Evolutionary conservation across 2,888 invertebrate genomes (phyloP), one percentile per base, ranked within the genome.

Genomic region (Chironomus tentans): DNA sequence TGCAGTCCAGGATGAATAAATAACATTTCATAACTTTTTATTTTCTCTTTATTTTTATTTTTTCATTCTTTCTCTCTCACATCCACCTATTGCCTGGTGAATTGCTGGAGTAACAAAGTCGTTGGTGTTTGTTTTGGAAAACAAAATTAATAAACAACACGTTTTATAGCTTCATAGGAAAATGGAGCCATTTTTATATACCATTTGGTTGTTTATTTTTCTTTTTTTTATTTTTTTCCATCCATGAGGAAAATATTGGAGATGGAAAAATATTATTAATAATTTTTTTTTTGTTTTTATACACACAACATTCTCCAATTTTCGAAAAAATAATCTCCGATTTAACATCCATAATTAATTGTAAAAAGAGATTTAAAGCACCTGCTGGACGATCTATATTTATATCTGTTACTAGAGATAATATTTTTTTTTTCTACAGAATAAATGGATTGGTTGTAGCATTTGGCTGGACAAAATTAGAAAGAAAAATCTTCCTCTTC

Each of bases 71-170:
- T 56, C 65, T 21, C 24, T 13, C 65, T 21, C 13, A 22, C 65
- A 24, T 15, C 18, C 56, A 56, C 18, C 56, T 15, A 56, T 56
- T 56, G 15, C 18, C 56, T 18, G 18, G 56, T 56, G 15, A 56
- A 38, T 38, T 38, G 38, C 38, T 38, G 38, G 10, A 18, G 65
- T 6, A 65, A 71, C 71, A 72, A 62, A 72, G 72, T 62, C 72
- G 72, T 72, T 72, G 61, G 50, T 72, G 72, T 72, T 72, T 72
- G 72, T 72, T 72, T 72, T 72, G 72, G 72, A 72, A 62, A 50
- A 72, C 18, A 61, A 72, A 72, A 72, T 72, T 72, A 72, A 72
- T 72, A 72, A 72, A 72, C 62, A 62, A 61, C 72, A 72, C 62
- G 72, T 62, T 72, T 65, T 61, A 72, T 71, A 48, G 72, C 62